Base-by-base conservation (phyloP, 1,140 invertebrate genomes). In the Drosophila baimaii region DNA sequence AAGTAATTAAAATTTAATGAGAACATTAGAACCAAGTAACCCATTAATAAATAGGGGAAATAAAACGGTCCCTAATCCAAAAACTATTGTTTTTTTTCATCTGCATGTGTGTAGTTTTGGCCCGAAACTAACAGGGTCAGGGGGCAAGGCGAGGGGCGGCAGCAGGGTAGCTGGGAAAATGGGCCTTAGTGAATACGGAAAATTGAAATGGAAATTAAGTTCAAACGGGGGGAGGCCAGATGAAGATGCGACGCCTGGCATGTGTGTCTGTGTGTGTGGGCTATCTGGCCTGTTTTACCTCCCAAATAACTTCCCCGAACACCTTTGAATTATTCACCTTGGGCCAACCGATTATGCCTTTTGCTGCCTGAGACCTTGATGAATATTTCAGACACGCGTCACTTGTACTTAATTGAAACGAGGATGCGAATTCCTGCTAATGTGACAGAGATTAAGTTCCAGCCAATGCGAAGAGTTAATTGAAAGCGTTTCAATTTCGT, bases 151-250 rank as follows among this genome's bases (percentile, higher is more conserved):
- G 4, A 6, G 58, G 33, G 9, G 4, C 3, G 5, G 25, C 7
- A 23, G 23, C n/a, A 23, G 12, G n/a, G n/a, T n/a, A 33, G 5
- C 15, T 1, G n/a, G 58, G 7, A 63, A 33, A 35, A 39, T 21
- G 54, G 43, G 27, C 65, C 65, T 33, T 33, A 57, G 33, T 58
- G 31, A 58, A 35, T 44, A 46, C 33, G 29, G 49, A 58, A 77
- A 69, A 77, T 62, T 77, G 54, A 76, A 76, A 76, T 76, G 61
- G 46, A 77, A 77, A 77, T 77, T 77, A 77, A 70, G 56, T 61
- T 70, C 58, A 61, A 49, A 58, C 31, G 68, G 33, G 49, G n/a
- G n/a, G n/a, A n/a, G n/a, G n/a, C 31, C 49, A 70, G 39, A 57
- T 56, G 33, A 47, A 46, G 68, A 47, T 35, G 41, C 31, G 4